Evolutionary conservation across 2,113 vertebrate genomes (phyloP).

Genomic region (Psilopogon haemacephalus): DNA sequence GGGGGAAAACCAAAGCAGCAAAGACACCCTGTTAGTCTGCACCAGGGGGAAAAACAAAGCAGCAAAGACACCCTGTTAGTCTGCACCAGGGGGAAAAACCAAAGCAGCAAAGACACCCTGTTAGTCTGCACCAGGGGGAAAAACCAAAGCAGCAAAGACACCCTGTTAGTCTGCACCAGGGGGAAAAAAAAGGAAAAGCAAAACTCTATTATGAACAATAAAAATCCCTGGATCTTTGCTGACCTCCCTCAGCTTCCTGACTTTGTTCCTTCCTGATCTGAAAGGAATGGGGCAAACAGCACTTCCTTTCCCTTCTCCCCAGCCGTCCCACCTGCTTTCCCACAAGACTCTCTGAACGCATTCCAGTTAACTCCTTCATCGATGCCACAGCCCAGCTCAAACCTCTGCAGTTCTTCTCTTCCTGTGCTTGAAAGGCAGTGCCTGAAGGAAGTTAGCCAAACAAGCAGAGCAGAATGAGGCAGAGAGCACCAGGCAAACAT

Average conservation of each 20-base stretch:
- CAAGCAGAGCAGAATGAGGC: neutral
- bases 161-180: neutral
- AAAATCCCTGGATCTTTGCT: neutral
- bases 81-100: neutral
- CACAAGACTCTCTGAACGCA: neutral
- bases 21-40: neutral
- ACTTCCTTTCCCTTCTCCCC: neutral
- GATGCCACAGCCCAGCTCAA: neutral
- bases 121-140: neutral
- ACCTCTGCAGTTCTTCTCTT: neutral
- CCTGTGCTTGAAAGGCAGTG: neutral
- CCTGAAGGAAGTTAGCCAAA: neutral
- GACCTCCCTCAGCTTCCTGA: constrained; percentile 17
- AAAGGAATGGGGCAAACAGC: neutral
- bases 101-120: neutral
- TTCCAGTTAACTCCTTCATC: neutral
- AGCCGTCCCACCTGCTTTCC: neutral
- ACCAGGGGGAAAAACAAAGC: neutral
- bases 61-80: neutral
- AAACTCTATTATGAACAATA: neutral
- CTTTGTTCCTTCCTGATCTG: constrained; percentile 11
- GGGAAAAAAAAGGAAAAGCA: neutral
- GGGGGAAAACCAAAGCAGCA: neutral
- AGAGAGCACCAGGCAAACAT: neutral
- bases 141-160: neutral